Conservation (phyloP, 2,797 vertebrate genomes). For the Leontocebus nigricollis region DNA sequence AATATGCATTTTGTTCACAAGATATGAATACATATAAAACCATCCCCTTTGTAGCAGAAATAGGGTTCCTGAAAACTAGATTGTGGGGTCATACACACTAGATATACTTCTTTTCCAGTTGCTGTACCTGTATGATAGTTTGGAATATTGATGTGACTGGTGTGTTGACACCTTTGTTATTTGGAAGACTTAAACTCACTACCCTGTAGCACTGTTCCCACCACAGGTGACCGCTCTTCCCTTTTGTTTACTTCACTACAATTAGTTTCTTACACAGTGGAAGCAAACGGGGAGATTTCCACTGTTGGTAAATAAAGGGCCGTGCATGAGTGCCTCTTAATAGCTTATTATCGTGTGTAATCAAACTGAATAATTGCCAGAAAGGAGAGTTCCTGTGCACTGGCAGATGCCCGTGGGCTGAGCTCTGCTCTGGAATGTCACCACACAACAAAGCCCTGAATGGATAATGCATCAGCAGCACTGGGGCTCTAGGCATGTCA, state of each 20-base stretch:
- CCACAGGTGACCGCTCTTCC: constrained; percentile 10
- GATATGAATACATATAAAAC: neutral
- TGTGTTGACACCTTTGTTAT: neutral
- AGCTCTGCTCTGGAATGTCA: constrained; percentile 78
- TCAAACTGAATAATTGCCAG: constrained; percentile 80
- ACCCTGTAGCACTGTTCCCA: neutral
- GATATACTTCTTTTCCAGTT: neutral
- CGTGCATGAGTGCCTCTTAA: constrained; percentile 77
- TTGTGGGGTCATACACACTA: neutral
- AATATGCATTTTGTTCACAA: constrained; percentile 14
- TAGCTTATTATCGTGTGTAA: constrained; percentile 79
- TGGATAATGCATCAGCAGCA: constrained; percentile 74
- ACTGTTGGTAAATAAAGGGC: constrained; percentile 81
- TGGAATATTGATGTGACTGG: neutral
- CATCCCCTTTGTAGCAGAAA: neutral
- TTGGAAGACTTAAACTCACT: neutral
- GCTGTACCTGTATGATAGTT: neutral
- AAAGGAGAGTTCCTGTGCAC: constrained; percentile 65
- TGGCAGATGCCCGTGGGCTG: constrained; percentile 74
- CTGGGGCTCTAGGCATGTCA: constrained; percentile 69
- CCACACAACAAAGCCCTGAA: constrained; percentile 67
- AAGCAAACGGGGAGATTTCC: constrained; percentile 31
- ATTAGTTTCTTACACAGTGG: constrained; percentile 62
- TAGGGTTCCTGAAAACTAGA: neutral
- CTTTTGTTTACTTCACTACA: constrained; percentile 49